A percentile compares a stretch with the other conserved stretches of the same genome.
These are phyloP conservation scores for Epistrophe eligans DNA, from an alignment of 2,888 invertebrate genomes.

Conservation along the genomic window DNA sequence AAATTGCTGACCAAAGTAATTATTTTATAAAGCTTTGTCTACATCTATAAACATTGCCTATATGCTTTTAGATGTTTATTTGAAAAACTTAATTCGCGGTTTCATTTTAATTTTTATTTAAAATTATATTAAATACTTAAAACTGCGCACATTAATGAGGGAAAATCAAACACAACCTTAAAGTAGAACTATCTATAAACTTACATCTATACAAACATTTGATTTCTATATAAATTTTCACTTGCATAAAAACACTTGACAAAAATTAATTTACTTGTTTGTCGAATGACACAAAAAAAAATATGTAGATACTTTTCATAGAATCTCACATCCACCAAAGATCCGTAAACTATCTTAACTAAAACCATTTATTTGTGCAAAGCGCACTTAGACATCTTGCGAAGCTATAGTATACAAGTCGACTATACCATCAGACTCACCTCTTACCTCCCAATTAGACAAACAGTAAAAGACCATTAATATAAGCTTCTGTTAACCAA, in stretches of 20 bases:
- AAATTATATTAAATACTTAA: background rate
- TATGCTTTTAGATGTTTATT: background rate
- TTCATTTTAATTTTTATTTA: background rate
- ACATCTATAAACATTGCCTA: background rate
- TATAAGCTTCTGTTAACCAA: constrained; percentile 54
- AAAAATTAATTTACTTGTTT: background rate
- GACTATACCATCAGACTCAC: constrained; percentile 1
- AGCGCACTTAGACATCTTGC: constrained; percentile 22
- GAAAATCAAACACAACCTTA: background rate
- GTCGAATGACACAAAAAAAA: background rate
- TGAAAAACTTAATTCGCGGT: background rate
- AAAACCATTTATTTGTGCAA: constrained; percentile 46
- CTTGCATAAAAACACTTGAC: background rate
- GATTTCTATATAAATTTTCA: constrained; percentile 7
- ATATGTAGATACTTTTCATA: constrained; percentile 5
- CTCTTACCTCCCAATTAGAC: constrained; percentile 5
- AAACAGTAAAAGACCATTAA: constrained; percentile 53
- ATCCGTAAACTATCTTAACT: constrained; percentile 65
- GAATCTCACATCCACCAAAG: constrained; percentile 69
- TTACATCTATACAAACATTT: background rate
- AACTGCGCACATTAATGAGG: background rate
- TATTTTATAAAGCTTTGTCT: background rate
- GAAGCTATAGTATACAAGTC: constrained; percentile 1
- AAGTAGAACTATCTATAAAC: background rate
- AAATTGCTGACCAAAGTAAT: background rate